Conservation (phyloP, 2,113 vertebrate species). For the Onychostruthus taczanowskii region DNA sequence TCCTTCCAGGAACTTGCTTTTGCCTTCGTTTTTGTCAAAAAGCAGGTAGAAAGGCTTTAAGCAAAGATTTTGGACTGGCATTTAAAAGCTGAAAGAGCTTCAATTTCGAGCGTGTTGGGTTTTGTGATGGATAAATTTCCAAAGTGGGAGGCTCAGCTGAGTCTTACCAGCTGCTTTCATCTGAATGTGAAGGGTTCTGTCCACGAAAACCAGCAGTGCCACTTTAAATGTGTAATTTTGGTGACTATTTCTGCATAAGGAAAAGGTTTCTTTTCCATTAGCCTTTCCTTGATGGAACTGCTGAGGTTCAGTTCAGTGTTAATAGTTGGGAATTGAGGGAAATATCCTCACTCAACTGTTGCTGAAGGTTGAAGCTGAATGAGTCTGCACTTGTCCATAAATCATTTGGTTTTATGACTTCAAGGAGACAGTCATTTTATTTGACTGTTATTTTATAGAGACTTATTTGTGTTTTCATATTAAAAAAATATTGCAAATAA, state of each 20-base stretch:
- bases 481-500: background rate
- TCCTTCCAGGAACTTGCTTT: background rate
- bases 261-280: background rate
- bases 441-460: background rate
- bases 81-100: background rate
- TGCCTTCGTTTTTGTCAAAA: background rate
- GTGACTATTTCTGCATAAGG: background rate
- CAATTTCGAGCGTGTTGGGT: accelerated
- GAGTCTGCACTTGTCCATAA: background rate
- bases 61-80: background rate
- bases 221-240: background rate
- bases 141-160: background rate
- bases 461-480: background rate
- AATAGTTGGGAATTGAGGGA: background rate
- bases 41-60: background rate
- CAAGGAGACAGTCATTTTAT: background rate
- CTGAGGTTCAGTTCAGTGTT: background rate
- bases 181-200: background rate
- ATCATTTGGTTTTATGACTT: slow-evolving; percentile 13
- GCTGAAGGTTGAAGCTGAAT: background rate
- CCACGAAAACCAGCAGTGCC: background rate
- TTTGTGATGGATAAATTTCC: background rate
- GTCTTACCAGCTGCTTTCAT: background rate
- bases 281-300: background rate
- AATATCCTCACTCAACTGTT: background rate